Evolutionary conservation across 2,888 invertebrate genomes (phyloP).

Genomic region (Drosophila pseudotalamancana): DNA sequence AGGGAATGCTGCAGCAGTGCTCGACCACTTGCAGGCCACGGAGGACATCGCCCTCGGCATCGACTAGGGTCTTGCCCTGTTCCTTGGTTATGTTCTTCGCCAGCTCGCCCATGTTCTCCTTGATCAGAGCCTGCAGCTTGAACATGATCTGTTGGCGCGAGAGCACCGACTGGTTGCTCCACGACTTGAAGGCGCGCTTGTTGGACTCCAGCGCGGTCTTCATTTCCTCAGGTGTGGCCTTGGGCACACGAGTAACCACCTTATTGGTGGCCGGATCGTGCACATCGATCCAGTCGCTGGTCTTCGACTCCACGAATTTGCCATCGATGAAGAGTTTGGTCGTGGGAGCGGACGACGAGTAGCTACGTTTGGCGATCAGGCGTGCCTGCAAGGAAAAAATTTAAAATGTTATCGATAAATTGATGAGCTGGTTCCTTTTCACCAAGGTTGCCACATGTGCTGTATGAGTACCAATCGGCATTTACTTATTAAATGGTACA

Average conservation of each 20-base stretch:
- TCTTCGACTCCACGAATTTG: conserved; percentile 95
- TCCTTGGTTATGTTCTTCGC: conserved; percentile 97
- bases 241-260: conserved; percentile 93
- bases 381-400: conserved; percentile 65
- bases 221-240: conserved; percentile 94
- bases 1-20: conserved; percentile 97
- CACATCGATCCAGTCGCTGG: conserved; percentile 97
- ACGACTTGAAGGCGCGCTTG: conserved; percentile 90
- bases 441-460: conserved; percentile 6
- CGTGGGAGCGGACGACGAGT: conserved; percentile 87
- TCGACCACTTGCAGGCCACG: conserved; percentile 99
- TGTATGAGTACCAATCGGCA: background rate
- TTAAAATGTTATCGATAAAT: conserved; percentile 13
- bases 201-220: conserved; percentile 94
- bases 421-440: background rate
- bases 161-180: conserved; percentile 96
- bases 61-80: conserved; percentile 98
- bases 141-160: conserved; percentile 97
- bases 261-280: conserved; percentile 98
- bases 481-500: no score
- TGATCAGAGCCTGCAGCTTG: conserved; percentile 92
- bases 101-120: conserved; percentile 94
- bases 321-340: conserved; percentile 98
- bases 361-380: conserved; percentile 82
- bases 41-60: conserved; percentile 99